Base-by-base conservation (phyloP, 2,888 invertebrate species). In the Calameuta idolon region DNA sequence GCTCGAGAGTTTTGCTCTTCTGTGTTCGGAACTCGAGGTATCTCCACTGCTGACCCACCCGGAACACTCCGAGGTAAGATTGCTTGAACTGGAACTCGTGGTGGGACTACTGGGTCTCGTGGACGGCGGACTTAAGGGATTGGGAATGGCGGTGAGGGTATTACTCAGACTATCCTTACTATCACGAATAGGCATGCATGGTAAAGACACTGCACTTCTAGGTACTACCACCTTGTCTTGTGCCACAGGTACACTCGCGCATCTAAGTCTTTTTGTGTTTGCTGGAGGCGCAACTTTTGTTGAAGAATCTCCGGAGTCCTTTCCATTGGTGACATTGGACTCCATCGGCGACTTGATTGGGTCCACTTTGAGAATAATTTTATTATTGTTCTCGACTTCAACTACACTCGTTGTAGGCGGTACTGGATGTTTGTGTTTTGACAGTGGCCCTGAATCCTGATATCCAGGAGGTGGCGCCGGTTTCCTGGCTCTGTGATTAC, bases 1-100 rank as follows among this genome's bases (percentile, higher is more conserved):
- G 31, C 94, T 94, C 78, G 95, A 87, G 0, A 90, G 79, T 77
- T 90, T 88, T 0, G 83, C 81, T 37, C 87, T 83, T 73, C 89
- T 85, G 31, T 90, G 89, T 77, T 91, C 90, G 33, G 90, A 91
- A 80, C 90, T 90, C 4, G 90, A 90, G n/a, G 90, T 91, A 76
- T 90, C 90, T 1, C 95, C 94, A 85, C 96, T 97, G 40, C 96
- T 96, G 0, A 97, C 96, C 97, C 97, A 97, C 1, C 97, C 97
- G 87, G 97, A 97, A 91, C 96, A 96, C 90, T 97, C 97, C 86
- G 96, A 97, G 9, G 93, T 94, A 81, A 94, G 93, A 81, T 94
- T 93, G 82, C 94, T 94, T 2, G 94, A 94, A 73, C 94, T 94
- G 31, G 94, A 94, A 79, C 94, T 94, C 0, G 93, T 94, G 85